Conservation (phyloP, 2,797 vertebrate genomes). For the Euthynnus affinis region DNA sequence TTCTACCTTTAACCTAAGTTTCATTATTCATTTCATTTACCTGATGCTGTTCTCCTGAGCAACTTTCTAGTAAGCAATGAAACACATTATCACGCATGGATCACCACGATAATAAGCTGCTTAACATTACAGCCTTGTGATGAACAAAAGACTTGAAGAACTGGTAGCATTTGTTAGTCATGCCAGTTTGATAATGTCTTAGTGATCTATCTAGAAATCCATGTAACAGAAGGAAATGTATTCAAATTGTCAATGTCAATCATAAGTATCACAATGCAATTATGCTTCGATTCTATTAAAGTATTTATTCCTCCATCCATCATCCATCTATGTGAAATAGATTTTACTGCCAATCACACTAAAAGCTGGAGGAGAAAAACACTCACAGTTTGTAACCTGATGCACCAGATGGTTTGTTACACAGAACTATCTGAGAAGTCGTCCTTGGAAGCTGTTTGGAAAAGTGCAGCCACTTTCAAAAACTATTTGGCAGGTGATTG, state of each 20-base stretch:
- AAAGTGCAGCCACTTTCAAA: no score
- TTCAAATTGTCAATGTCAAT: background rate
- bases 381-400: background rate
- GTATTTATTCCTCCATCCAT: no score
- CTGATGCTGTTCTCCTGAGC: background rate
- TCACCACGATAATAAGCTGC: slow-evolving; percentile 12
- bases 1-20: background rate
- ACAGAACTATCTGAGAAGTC: no score
- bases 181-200: background rate
- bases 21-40: slow-evolving; percentile 14
- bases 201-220: background rate
- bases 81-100: background rate
- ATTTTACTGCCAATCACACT: background rate
- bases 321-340: background rate
- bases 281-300: background rate
- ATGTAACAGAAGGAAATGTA: background rate
- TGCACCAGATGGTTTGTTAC: no score
- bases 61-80: background rate
- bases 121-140: background rate
- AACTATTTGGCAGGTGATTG: no score
- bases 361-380: background rate
- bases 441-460: no score
- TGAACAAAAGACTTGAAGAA: slow-evolving; percentile 4
- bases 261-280: background rate
- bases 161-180: background rate